Percentiles rank a stretch among this genome's conserved stretches.
phyloP scores from a whole-genome alignment of 2,797 vertebrate genomes.

The Chrysocyon brachyurus region DNA sequence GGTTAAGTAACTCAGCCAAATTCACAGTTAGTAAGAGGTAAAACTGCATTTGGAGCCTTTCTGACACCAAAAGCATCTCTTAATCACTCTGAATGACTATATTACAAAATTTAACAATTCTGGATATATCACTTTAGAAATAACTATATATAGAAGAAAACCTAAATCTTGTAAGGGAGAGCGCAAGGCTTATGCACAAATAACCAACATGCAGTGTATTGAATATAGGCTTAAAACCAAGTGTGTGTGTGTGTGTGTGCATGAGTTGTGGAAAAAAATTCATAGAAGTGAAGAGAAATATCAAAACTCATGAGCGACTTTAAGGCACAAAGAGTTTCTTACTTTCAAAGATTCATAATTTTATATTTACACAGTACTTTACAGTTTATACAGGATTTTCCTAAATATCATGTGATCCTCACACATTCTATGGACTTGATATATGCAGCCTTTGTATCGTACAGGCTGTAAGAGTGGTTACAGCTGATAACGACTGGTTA shows the following conservation, averaged over 20 bases:
- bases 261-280: not conserved
- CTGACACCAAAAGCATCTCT: not conserved
- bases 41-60: not conserved
- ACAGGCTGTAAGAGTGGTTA: constrained; percentile 13
- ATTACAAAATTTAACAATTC: not conserved
- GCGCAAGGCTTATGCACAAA: not conserved
- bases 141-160: not conserved
- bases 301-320: constrained; percentile 1
- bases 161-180: not conserved
- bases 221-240: not conserved
- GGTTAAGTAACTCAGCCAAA: not conserved
- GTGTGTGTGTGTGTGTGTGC: not conserved
- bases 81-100: not conserved
- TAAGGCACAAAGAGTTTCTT: constrained; percentile 10
- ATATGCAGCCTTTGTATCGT: not conserved
- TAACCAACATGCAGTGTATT: not conserved
- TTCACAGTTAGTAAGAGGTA: not conserved
- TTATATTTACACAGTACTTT: not conserved
- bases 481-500: constrained; percentile 57
- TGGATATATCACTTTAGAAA: not conserved
- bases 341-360: constrained; percentile 26
- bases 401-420: not conserved
- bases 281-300: not conserved
- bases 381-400: not conserved
- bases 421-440: not conserved